Evolutionary conservation across 2,888 invertebrate genomes (phyloP), one percentile per base, ranked within the genome.

Genomic region (Acheta domesticus): DNA sequence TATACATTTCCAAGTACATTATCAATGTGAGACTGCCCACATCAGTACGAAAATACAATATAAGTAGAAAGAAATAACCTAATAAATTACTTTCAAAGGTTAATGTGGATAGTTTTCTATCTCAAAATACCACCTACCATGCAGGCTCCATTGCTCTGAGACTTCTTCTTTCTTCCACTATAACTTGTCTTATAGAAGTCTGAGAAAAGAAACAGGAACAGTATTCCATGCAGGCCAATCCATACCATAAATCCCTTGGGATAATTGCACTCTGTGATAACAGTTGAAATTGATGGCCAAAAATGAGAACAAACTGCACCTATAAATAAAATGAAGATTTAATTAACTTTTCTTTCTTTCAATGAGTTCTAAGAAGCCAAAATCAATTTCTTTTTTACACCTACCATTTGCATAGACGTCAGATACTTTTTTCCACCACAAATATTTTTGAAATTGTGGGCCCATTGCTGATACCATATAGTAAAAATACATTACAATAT

Each of bases 351-450:
- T 36, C 8, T 8, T 36, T 36, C 36, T 36, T 36, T 36, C 36
- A 36, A 36, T 36, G 1, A 36, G 36, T 36, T 36, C 5, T 36
- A 36, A 36, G 36, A 36, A 36, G 36, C 5, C 36, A 36, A 36
- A 36, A 8, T 5, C 8, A 75, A 19, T 19, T 74, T n/a, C n/a
- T n/a, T 16, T 21, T 74, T 74, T 12, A 77, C 11, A 19, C 2
- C 49, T 36, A 96, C 96, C 93, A 98, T 97, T 90, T 98, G 98
- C 89, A 98, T 93, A 83, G 93, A 92, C 80, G 98, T 98, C 84
- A 98, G 92, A 87, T 98, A 95, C 86, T 95, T 96, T 89, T n/a
- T 98, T 98, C 98, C 98, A 98, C 98, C 98, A 98, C 84, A 97
- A 93, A 87, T 92, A 97, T 87, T 96, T 96, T 88, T 96, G 95